Evolutionary conservation across 2,113 vertebrate genomes (phyloP).

Genomic region (Pseudonaja textilis): DNA sequence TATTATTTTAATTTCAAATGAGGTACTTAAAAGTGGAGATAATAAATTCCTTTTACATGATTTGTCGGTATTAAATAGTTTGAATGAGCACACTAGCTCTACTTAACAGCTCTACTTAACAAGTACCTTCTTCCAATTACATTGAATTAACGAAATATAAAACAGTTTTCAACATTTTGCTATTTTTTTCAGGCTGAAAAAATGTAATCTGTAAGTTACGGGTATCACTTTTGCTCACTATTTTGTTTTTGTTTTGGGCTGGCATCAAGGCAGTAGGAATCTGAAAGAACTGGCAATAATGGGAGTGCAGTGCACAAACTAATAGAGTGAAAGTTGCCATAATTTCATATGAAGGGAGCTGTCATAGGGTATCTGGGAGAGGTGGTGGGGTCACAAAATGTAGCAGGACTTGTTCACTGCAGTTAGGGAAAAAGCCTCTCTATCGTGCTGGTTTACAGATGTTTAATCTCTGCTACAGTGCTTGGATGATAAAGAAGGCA

Average conservation of each 20-base stretch:
- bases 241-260: neutral
- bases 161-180: neutral
- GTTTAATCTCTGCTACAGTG: neutral
- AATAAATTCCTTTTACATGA: neutral
- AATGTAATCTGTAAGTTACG: neutral
- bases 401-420: neutral
- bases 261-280: neutral
- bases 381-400: neutral
- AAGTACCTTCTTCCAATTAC: neutral
- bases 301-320: neutral
- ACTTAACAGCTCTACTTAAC: neutral
- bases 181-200: neutral
- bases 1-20: neutral
- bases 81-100: neutral
- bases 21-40: neutral
- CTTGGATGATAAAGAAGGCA: neutral
- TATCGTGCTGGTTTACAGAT: too few relatives aligned
- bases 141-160: neutral
- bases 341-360: too few relatives aligned
- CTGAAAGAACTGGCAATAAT: neutral
- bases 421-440: neutral
- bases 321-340: neutral
- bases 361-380: neutral
- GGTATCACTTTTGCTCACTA: neutral
- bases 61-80: neutral